phyloP scores from a whole-genome alignment of 2,797 vertebrate genomes.

The Tapera naevia region DNA sequence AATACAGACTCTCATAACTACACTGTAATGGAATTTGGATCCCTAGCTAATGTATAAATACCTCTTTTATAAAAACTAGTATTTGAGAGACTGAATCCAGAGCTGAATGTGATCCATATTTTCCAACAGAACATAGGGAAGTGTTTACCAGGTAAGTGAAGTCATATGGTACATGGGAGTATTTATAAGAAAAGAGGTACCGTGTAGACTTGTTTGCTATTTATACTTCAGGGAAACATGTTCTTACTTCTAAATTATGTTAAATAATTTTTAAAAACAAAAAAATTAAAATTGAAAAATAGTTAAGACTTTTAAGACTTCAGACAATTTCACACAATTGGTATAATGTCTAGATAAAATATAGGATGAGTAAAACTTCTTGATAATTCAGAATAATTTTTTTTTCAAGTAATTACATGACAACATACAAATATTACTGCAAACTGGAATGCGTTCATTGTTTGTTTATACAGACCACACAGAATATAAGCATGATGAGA shows the following conservation, averaged over 20 bases:
- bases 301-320: neutral
- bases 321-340: neutral
- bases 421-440: neutral
- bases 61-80: neutral
- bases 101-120: neutral
- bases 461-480: neutral
- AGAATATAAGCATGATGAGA: neutral
- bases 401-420: neutral
- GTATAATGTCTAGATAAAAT: neutral
- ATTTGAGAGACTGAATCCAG: neutral
- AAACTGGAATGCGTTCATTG: neutral
- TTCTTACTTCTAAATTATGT: neutral
- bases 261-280: neutral
- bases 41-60: neutral
- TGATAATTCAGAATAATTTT: neutral
- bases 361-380: neutral
- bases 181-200: neutral
- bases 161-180: neutral
- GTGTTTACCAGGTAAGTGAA: neutral
- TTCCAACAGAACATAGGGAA: neutral
- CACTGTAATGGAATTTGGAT: rapidly evolving
- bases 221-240: neutral
- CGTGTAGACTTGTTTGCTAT: neutral
- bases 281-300: neutral
- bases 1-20: neutral